Evolutionary conservation across 2,113 vertebrate species (phyloP), one percentile per base, ranked within the genome.

Genomic region (Gulo gulo): DNA sequence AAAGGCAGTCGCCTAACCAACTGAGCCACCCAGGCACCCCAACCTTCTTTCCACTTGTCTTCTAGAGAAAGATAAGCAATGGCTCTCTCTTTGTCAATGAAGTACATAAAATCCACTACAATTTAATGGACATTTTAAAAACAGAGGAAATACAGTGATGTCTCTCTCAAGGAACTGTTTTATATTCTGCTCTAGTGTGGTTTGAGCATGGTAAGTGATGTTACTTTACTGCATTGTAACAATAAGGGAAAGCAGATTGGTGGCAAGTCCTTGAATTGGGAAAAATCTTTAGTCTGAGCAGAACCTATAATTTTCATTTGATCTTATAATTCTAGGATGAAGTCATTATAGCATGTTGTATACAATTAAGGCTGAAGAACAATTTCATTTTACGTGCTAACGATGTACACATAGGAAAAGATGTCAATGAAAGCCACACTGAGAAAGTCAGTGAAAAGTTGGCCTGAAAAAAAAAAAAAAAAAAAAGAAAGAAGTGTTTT

Each of bases 261-360:
- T 52, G 18, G 50, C 81, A 34, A 89, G 0, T 63, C 5, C 34
- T 91, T 39, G 26, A 80, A 65, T 1, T 86, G 26, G 79, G 55
- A 4, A 93, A 92, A 63, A 94, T 34, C 63, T 88, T 52, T 29
- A 50, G 42, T 98, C 14, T 8, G 79, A 82, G 20, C 55, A 74
- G 67, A 96, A 90, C n/a, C 57, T 65, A 23, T 10, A 95, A 87
- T 98, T 96, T 95, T 1, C 29, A 96, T 71, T 89, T 97, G 91
- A 96, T 78, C 90, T 92, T 86, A 1, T 86, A 98, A 80, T 97
- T 98, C 89, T 91, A 81, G 12, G 6, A 84, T 92, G 63, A 91
- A 13, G 2, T 86, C 18, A 79, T 95, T 94, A 83, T 69, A 93
- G 26, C 7, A 67, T 36, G 29, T 85, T 86, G 26, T 7, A 71